phyloP scores from a whole-genome alignment of 2,888 invertebrate species.

The Heliconius hortense region DNA sequence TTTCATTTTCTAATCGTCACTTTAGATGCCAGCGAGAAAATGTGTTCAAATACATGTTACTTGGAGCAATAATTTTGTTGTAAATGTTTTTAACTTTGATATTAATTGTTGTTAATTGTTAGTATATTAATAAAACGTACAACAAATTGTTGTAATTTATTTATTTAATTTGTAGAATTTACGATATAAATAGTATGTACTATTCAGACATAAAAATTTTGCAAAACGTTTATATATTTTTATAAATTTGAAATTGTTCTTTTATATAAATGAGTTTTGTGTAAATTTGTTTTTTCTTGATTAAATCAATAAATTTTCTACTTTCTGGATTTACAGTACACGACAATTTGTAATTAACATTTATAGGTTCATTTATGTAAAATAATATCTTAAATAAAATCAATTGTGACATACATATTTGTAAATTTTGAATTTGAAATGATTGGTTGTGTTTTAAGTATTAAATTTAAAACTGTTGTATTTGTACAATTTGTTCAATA shows the following conservation, averaged over 20 bases:
- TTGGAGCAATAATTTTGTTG: slow-evolving; percentile 20
- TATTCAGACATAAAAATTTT: too few relatives aligned
- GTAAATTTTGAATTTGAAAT: slow-evolving; percentile 3
- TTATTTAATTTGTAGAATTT: neutral
- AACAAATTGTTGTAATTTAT: neutral
- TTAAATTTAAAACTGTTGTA: slow-evolving; percentile 69
- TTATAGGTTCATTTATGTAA: neutral
- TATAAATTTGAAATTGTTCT: neutral
- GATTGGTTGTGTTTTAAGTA: slow-evolving; percentile 51
- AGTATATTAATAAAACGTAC: neutral
- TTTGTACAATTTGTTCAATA: slow-evolving; percentile 59
- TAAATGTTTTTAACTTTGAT: slow-evolving; percentile 2
- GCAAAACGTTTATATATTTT: neutral
- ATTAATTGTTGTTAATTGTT: slow-evolving; percentile 16
- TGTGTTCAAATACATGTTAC: slow-evolving; percentile 1
- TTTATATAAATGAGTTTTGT: neutral
- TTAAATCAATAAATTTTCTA: neutral
- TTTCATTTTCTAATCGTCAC: neutral
- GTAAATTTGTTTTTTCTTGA: neutral
- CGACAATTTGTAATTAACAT: neutral
- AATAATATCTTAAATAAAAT: neutral
- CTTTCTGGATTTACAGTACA: neutral
- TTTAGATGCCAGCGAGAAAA: neutral
- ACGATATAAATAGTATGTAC: neutral
- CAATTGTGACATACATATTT: neutral